Evolutionary conservation across 2,113 vertebrate genomes (phyloP).

Genomic region (Myrmophylax atrothorax): DNA sequence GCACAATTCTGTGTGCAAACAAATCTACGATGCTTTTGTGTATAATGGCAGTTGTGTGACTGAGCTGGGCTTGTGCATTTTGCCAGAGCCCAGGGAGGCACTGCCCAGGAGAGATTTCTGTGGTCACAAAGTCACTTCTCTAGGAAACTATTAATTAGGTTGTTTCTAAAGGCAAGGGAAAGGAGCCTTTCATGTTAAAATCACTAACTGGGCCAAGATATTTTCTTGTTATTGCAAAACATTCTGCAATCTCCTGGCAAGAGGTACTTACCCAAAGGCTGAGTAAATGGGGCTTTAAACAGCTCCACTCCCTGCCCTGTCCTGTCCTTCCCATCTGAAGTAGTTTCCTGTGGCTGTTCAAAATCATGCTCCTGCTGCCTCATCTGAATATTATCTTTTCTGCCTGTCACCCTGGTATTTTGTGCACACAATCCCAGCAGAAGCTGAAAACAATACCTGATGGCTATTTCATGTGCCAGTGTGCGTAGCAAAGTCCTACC

Average conservation of each 20-base stretch:
- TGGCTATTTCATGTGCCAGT: background rate
- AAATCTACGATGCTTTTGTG: rapidly evolving
- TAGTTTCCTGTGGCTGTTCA: slow-evolving; percentile 1
- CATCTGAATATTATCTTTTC: background rate
- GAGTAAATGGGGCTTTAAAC: background rate
- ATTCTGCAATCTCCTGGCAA: slow-evolving; percentile 45
- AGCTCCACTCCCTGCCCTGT: background rate
- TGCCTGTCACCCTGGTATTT: slow-evolving; percentile 1
- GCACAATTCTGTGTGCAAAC: background rate
- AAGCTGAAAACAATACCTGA: background rate
- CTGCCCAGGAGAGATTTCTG: background rate
- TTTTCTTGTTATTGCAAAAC: slow-evolving; percentile 6
- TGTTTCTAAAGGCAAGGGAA: background rate
- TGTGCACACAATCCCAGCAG: background rate
- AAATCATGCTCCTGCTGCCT: background rate
- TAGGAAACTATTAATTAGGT: slow-evolving; percentile 23
- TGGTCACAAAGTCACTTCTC: background rate
- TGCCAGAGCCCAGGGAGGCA: background rate
- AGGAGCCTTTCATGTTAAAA: background rate
- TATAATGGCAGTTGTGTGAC: background rate
- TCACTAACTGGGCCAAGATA: background rate
- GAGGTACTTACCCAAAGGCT: background rate
- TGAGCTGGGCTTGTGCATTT: background rate
- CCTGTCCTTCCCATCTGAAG: background rate
- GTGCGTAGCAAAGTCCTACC: background rate